These are phyloP conservation scores for Limnephilus marmoratus DNA, from an alignment of 2,888 invertebrate species.

Conservation along the genomic window DNA sequence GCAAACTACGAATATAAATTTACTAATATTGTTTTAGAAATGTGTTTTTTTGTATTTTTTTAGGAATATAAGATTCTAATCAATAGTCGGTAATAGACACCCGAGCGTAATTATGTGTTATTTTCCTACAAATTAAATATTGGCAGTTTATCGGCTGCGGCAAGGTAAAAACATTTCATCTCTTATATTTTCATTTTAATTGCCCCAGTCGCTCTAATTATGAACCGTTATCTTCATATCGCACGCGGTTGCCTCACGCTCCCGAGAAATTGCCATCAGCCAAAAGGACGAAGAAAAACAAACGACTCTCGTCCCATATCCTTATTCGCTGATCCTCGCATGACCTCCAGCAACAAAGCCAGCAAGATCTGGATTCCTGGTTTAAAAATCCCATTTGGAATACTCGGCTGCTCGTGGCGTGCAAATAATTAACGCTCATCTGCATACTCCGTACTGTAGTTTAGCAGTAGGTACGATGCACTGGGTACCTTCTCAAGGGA, in stretches of 20 bases:
- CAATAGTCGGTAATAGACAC: too few relatives aligned
- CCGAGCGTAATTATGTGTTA: not conserved
- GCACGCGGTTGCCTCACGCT: constrained; percentile 48
- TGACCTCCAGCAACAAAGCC: constrained; percentile 35
- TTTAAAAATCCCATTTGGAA: constrained; percentile 29
- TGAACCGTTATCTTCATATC: constrained; percentile 59
- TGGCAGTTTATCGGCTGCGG: not conserved
- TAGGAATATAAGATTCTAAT: too few relatives aligned
- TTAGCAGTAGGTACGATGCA: not conserved
- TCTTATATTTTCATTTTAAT: constrained; percentile 43
- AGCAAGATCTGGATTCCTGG: constrained; percentile 20
- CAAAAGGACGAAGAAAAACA: constrained; percentile 37
- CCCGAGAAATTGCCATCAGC: constrained; percentile 41
- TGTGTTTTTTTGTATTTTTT: too few relatives aligned
- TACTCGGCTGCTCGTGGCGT: constrained; percentile 19
- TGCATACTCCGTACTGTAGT: constrained; percentile 13
- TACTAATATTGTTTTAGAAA: too few relatives aligned
- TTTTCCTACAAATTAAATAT: not conserved
- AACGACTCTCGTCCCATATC: constrained; percentile 36
- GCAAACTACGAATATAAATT: too few relatives aligned
- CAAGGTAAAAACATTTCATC: not conserved
- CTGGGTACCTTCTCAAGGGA: not conserved
- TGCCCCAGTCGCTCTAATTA: constrained; percentile 58
- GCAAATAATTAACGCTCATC: constrained; percentile 29
- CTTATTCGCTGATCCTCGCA: constrained; percentile 51